A percentile compares a stretch with the other conserved stretches of the same genome.
Conservation (phyloP, 2,797 vertebrate species). For the Sarcophilus harrisii region DNA sequence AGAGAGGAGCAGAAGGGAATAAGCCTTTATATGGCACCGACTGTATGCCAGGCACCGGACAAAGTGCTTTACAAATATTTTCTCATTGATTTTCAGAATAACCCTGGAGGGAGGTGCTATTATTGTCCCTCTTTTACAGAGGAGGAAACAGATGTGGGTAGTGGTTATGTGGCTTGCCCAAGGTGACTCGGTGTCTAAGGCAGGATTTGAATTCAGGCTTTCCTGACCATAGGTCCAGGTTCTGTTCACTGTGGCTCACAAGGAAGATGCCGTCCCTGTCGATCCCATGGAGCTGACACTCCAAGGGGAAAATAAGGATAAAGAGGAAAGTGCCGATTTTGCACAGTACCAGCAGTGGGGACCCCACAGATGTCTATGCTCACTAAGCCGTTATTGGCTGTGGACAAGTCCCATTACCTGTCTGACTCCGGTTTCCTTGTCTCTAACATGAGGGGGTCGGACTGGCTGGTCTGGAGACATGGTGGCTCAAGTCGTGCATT, state of each 20-base stretch:
- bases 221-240: not conserved
- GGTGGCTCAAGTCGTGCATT: not conserved
- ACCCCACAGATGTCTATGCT: accelerated
- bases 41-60: not conserved
- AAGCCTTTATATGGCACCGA: not conserved
- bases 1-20: not conserved
- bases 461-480: not conserved
- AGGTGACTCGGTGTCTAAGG: not conserved
- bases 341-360: no score
- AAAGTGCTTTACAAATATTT: not conserved
- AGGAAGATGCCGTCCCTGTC: not conserved
- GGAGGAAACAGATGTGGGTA: not conserved
- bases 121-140: not conserved
- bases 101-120: not conserved
- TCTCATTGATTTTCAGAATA: not conserved
- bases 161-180: not conserved
- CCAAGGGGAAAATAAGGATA: not conserved
- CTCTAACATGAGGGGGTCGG: not conserved
- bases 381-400: not conserved
- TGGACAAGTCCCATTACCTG: not conserved
- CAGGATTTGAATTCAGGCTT: not conserved
- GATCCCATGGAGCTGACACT: not conserved
- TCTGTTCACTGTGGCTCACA: not conserved
- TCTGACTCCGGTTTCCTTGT: not conserved
- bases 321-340: accelerated